These are phyloP conservation scores for Synergus gifuensis DNA, from an alignment of 2,888 invertebrate species.

Conservation along the genomic window DNA sequence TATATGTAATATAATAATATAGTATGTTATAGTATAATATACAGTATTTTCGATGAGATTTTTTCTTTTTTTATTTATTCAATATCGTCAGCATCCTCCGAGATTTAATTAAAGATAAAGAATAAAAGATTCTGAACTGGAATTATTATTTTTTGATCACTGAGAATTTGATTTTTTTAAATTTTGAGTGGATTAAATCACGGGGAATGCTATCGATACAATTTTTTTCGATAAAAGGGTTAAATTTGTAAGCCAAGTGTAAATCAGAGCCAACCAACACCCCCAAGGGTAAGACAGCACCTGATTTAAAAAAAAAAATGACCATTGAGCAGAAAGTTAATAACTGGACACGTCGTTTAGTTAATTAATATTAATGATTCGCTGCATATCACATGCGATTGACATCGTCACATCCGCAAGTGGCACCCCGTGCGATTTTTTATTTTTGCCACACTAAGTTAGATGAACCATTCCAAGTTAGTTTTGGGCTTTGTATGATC, in stretches of 20 bases:
- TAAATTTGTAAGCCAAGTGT: constrained; percentile 65
- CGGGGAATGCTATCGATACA: background rate
- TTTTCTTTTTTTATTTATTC: constrained; percentile 4
- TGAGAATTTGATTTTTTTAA: background rate
- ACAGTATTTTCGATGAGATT: constrained; percentile 30
- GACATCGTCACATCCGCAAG: constrained; percentile 65
- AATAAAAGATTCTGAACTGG: background rate
- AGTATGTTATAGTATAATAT: constrained; percentile 54
- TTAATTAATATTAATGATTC: constrained; percentile 53
- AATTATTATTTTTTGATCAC: background rate
- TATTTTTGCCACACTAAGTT: constrained; percentile 67
- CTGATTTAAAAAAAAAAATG: constrained; percentile 60
- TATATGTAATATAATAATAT: constrained; percentile 46
- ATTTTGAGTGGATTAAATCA: background rate
- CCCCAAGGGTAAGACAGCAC: constrained; percentile 63
- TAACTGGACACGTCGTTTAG: constrained; percentile 65
- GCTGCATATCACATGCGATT: constrained; percentile 74
- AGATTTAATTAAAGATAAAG: background rate
- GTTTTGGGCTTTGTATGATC: constrained; percentile 57
- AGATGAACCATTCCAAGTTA: constrained; percentile 74
- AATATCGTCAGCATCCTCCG: constrained; percentile 8
- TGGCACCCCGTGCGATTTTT: constrained; percentile 68
- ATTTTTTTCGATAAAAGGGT: constrained; percentile 13
- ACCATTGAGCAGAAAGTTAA: constrained; percentile 63
- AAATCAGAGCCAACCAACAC: constrained; percentile 71